These are phyloP conservation scores for Zaprionus ghesquierei DNA, from an alignment of 1,140 invertebrate genomes.

Conservation along the genomic window DNA sequence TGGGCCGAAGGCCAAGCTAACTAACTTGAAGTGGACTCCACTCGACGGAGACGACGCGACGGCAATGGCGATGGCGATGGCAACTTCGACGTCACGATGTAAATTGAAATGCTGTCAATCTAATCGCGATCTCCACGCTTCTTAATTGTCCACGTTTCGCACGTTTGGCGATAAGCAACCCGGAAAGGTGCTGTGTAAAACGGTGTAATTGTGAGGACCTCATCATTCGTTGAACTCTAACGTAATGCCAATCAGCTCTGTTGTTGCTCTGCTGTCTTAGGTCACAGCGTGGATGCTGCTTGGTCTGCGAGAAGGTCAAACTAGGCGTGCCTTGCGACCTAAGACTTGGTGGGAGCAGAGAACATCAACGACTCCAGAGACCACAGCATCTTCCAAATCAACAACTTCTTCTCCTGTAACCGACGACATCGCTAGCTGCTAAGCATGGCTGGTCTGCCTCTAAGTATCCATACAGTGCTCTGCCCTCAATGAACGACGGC, in stretches of 20 bases:
- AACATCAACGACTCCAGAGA: conserved; percentile 52
- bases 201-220: neutral
- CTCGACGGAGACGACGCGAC: too few species aligned
- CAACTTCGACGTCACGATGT: neutral
- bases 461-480: too few species aligned
- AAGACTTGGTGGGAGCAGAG: conserved; percentile 26
- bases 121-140: neutral
- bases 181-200: conserved; percentile 1
- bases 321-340: conserved; percentile 46
- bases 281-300: conserved; percentile 59
- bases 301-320: conserved; percentile 57
- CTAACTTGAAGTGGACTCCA: neutral
- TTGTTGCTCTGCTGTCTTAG: conserved; percentile 25
- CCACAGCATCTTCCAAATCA: conserved; percentile 77
- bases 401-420: conserved; percentile 63
- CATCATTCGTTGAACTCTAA: conserved; percentile 8
- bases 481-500: conserved; percentile 50
- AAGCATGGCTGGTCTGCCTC: conserved; percentile 56
- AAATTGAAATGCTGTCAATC: conserved; percentile 7
- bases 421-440: neutral
- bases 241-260: conserved; percentile 36
- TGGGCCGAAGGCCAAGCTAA: neutral
- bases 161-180: neutral
- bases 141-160: conserved; percentile 5
- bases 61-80: too few species aligned